A percentile compares a stretch with the other conserved stretches of the same genome.
phyloP scores from a whole-genome alignment of 2,113 vertebrate species.

The Sylvia atricapilla region DNA sequence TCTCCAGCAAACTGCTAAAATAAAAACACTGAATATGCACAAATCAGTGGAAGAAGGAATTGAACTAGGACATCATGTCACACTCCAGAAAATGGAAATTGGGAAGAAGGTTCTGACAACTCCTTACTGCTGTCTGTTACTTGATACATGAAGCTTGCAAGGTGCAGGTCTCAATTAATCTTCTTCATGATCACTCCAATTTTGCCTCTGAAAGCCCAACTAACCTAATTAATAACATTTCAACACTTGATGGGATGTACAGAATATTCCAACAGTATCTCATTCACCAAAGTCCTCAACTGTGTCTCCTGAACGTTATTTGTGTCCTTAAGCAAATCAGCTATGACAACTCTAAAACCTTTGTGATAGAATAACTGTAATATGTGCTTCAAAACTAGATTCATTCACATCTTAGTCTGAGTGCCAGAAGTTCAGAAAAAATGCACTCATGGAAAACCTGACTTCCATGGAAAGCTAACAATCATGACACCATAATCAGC shows the following conservation, averaged over 20 bases:
- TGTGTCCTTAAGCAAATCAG: not conserved
- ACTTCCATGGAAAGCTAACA: not conserved
- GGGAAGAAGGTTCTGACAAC: not conserved
- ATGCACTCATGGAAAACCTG: not conserved
- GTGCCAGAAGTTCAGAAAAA: not conserved
- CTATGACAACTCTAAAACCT: not conserved
- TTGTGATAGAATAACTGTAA: not conserved
- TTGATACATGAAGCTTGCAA: not conserved
- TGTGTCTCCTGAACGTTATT: not conserved
- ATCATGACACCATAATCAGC: not conserved
- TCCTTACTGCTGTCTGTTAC: not conserved
- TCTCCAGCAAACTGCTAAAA: not conserved
- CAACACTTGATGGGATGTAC: not conserved
- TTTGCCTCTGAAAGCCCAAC: not conserved
- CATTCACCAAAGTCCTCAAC: not conserved
- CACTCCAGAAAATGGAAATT: not conserved
- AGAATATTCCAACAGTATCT: not conserved
- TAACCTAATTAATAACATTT: not conserved
- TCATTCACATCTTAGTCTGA: not conserved
- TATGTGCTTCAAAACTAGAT: not conserved
- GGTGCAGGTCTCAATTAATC: not conserved
- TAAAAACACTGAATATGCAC: not conserved
- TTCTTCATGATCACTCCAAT: not conserved
- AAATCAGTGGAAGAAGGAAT: not conserved
- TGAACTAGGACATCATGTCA: not conserved